These are phyloP conservation scores for Notiomystis cincta DNA, from an alignment of 2,113 vertebrate species.

Conservation along the genomic window DNA sequence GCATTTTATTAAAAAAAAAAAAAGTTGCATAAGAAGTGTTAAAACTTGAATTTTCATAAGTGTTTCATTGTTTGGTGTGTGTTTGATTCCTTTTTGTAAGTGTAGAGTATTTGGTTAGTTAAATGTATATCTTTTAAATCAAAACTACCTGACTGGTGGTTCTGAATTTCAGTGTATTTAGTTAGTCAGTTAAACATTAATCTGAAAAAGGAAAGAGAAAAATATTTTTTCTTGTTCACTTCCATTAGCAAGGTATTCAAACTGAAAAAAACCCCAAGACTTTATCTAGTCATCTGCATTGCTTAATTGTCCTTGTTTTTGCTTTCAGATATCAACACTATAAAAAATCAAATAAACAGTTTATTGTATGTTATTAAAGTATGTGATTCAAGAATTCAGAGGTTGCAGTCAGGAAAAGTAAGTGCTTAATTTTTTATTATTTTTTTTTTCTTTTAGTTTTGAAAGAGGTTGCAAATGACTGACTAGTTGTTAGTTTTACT, in stretches of 20 bases:
- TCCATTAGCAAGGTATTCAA: background rate
- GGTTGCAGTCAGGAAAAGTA: constrained; percentile 97
- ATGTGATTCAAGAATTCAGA: constrained; percentile 97
- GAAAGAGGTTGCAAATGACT: background rate
- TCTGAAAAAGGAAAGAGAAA: background rate
- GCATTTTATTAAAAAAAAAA: background rate
- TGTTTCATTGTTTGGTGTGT: background rate
- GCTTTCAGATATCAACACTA: constrained; percentile 92
- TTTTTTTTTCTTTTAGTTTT: no score
- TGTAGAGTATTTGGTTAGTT: background rate
- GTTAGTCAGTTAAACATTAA: background rate
- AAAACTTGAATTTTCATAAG: background rate
- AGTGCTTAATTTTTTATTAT: no score
- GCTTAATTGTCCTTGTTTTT: constrained; percentile 46
- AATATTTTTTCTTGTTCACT: background rate
- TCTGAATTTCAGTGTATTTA: background rate
- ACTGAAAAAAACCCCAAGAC: background rate
- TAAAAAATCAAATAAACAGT: constrained; percentile 99
- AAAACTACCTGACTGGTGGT: background rate
- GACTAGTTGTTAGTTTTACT: background rate
- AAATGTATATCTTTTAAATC: background rate
- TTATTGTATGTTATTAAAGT: constrained; percentile 98
- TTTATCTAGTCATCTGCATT: background rate
- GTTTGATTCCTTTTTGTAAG: background rate
- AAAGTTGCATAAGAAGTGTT: background rate